phyloP scores from a whole-genome alignment of 2,888 invertebrate genomes.

The Leucophenga maculata region DNA sequence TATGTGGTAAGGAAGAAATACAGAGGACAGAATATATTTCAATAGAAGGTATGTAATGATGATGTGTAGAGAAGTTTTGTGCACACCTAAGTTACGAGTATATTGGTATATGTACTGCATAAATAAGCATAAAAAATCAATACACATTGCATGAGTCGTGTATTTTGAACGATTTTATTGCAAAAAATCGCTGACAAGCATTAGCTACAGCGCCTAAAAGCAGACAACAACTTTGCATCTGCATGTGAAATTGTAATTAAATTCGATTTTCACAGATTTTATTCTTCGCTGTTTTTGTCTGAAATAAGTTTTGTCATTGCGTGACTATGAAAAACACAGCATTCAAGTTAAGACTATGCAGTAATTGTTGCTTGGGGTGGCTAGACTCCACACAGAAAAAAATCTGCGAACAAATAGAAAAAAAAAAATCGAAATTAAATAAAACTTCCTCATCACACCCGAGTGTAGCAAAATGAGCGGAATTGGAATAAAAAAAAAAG shows the following conservation, averaged over 20 bases:
- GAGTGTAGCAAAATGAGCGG: no score
- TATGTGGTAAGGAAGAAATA: no score
- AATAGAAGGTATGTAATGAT: no score
- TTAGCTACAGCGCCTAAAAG: constrained; percentile 51
- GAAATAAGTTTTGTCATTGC: constrained; percentile 68
- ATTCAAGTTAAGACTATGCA: no score
- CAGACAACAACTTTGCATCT: constrained; percentile 47
- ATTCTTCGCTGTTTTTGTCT: constrained; percentile 35
- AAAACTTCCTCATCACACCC: constrained; percentile 46
- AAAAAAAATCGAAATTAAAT: constrained; percentile 56
- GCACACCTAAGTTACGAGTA: no score
- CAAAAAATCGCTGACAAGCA: no score
- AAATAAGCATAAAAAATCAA: no score
- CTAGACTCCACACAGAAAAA: constrained; percentile 13
- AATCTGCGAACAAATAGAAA: constrained; percentile 14
- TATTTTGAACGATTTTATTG: constrained; percentile 22
- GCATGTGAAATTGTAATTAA: constrained; percentile 69
- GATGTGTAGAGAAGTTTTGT: no score
- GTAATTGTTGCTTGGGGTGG: not conserved
- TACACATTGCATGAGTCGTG: not conserved
- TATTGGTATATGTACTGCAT: no score
- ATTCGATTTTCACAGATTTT: constrained; percentile 56
- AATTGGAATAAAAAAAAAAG: no score
- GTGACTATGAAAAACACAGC: constrained; percentile 52
- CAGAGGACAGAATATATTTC: no score